A percentile compares a stretch with the other conserved stretches of the same genome.
Conservation (phyloP, 2,797 vertebrate genomes). For the Tarsius wallacei region DNA sequence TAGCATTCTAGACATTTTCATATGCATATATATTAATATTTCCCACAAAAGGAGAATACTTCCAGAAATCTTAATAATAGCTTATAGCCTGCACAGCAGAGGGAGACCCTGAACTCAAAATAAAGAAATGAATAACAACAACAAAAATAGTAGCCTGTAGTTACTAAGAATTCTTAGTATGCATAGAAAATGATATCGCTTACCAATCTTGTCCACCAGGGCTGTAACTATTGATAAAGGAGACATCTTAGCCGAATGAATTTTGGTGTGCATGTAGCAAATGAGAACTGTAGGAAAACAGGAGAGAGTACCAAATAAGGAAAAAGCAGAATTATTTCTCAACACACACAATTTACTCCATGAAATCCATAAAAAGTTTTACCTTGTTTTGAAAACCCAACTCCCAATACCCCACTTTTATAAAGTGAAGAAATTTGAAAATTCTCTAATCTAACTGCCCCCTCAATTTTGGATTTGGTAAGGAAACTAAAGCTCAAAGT, state of each 20-base stretch:
- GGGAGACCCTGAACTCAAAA: too few species aligned
- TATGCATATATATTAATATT: slow-evolving; percentile 51
- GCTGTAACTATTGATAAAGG: slow-evolving; percentile 99
- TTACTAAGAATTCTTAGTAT: slow-evolving; percentile 64
- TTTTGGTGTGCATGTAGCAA: slow-evolving; percentile 96
- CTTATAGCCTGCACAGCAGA: neutral
- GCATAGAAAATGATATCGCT: slow-evolving; percentile 73
- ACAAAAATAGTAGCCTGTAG: slow-evolving; percentile 3
- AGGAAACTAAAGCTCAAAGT: slow-evolving; percentile 55
- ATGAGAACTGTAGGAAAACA: slow-evolving; percentile 94
- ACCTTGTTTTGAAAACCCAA: slow-evolving; percentile 43
- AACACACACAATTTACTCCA: slow-evolving; percentile 57
- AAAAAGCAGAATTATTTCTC: slow-evolving; percentile 67
- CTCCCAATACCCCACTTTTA: slow-evolving; percentile 1
- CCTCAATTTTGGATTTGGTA: slow-evolving; percentile 18
- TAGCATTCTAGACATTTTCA: slow-evolving; percentile 34
- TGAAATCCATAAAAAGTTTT: slow-evolving; percentile 38
- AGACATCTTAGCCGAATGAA: slow-evolving; percentile 91
- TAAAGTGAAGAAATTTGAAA: slow-evolving; percentile 17
- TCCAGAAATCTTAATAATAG: slow-evolving; percentile 36
- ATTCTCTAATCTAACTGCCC: neutral
- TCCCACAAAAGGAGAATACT: slow-evolving; percentile 45
- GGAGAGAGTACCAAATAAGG: slow-evolving; percentile 54
- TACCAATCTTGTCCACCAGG: slow-evolving; percentile 98
- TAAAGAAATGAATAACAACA: too few species aligned